Percentiles rank a stretch among this genome's conserved stretches.
Evolutionary conservation across 2,797 vertebrate species (phyloP).

Genomic region (Fundulus diaphanus): DNA sequence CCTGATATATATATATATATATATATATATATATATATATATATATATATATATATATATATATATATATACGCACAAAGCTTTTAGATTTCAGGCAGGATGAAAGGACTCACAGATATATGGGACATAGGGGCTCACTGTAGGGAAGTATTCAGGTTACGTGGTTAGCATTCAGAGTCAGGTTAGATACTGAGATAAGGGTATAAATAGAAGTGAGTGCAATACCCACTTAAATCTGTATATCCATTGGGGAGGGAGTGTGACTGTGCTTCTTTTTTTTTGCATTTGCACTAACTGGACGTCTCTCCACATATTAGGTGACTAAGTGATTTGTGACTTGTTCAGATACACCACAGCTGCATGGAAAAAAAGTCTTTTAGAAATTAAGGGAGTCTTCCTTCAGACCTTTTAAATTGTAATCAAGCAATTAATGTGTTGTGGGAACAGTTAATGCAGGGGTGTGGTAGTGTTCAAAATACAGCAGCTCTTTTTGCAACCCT

Average conservation of each 20-base stretch:
- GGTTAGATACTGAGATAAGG: slow-evolving; percentile 34
- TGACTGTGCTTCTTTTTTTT: slow-evolving; percentile 13
- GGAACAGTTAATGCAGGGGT: slow-evolving; percentile 64
- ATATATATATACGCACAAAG: background rate
- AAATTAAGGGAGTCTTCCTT: slow-evolving; percentile 22
- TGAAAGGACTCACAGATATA: slow-evolving; percentile 21
- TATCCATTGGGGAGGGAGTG: slow-evolving; percentile 7
- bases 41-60: too few relatives aligned
- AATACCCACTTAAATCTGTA: background rate
- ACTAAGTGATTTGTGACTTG: slow-evolving; percentile 30
- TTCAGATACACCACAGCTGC: slow-evolving; percentile 9
- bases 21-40: background rate
- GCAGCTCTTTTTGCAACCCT: slow-evolving; percentile 49
- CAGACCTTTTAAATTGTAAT: slow-evolving; percentile 51
- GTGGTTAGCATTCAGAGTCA: slow-evolving; percentile 33
- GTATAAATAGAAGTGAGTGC: slow-evolving; percentile 36
- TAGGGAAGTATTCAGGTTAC: slow-evolving; percentile 10
- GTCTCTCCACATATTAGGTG: slow-evolving; percentile 17
- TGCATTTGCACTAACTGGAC: slow-evolving; percentile 20
- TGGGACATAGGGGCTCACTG: background rate
- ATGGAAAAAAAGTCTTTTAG: slow-evolving; percentile 36
- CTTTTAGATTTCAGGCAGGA: slow-evolving; percentile 16
- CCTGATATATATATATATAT: slow-evolving; percentile 1
- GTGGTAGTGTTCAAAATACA: slow-evolving; percentile 45
- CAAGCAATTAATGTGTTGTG: slow-evolving; percentile 55